Conservation (phyloP, 2,113 vertebrate species). For the Prionailurus viverrinus region DNA sequence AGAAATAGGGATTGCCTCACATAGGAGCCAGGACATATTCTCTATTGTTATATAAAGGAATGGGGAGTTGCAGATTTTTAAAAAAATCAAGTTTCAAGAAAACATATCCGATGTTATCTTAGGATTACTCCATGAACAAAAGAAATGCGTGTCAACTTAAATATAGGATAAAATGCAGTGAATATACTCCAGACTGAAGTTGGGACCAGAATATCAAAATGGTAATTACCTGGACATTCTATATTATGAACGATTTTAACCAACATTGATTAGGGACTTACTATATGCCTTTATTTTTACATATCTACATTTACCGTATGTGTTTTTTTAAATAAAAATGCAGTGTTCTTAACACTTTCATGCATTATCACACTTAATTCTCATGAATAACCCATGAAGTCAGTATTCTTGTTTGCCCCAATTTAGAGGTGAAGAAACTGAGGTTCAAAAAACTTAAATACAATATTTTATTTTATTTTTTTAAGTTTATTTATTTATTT, state of each 20-base stretch:
- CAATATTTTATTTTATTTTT: too few species aligned
- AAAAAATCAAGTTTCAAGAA: neutral
- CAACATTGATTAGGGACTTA: neutral
- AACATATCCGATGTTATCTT: neutral
- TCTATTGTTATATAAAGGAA: neutral
- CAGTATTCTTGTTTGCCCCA: neutral
- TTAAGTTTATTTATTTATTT: too few species aligned
- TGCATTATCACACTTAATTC: neutral
- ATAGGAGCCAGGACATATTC: neutral
- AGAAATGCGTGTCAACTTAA: neutral
- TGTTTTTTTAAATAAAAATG: neutral
- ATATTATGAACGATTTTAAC: neutral
- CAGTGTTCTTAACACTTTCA: neutral
- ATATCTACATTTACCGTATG: neutral
- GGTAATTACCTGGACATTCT: neutral
- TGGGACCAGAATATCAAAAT: neutral
- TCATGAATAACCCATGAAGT: neutral
- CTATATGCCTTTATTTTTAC: neutral
- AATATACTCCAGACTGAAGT: neutral
- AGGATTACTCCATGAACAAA: neutral
- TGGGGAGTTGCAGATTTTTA: neutral
- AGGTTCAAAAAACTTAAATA: neutral
- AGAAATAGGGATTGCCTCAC: neutral
- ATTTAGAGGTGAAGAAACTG: neutral
- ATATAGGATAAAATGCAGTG: neutral